A percentile compares a stretch with the other conserved stretches of the same genome.
These are phyloP conservation scores for Scytalopus superciliaris DNA, from an alignment of 2,113 vertebrate genomes.

Conservation along the genomic window DNA sequence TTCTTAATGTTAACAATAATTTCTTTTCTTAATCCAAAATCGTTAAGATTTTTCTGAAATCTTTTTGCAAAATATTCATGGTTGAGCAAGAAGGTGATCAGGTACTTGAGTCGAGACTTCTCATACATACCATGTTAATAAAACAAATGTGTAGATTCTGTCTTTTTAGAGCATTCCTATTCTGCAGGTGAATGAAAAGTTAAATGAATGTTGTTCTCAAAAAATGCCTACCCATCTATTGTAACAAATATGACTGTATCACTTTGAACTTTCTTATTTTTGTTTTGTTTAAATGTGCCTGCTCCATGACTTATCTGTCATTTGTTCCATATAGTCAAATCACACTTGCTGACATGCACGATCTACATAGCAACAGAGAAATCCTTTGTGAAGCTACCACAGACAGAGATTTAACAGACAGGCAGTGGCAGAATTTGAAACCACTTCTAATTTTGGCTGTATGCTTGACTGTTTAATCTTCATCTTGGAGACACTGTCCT, in stretches of 20 bases:
- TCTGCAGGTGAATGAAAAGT: neutral
- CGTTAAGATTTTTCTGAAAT: neutral
- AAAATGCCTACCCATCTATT: fast-evolving
- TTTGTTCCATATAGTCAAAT: neutral
- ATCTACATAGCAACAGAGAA: neutral
- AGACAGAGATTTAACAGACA: neutral
- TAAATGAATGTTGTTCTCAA: neutral
- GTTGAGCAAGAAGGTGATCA: neutral
- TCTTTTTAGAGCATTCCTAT: neutral
- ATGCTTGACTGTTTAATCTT: neutral
- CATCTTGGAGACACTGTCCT: neutral
- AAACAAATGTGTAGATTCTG: neutral
- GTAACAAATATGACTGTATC: neutral
- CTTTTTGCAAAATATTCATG: neutral
- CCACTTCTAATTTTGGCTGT: neutral
- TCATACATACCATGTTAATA: fast-evolving
- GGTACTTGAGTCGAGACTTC: neutral
- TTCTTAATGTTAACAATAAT: neutral
- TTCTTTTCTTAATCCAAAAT: neutral
- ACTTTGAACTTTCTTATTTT: neutral
- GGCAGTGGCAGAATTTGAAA: neutral
- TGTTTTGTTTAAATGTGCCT: neutral
- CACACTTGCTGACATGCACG: neutral
- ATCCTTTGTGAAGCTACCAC: neutral
- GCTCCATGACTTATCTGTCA: neutral